These are phyloP conservation scores for Alentia gelatinosa DNA, from an alignment of 2,888 invertebrate species.

Conservation along the genomic window DNA sequence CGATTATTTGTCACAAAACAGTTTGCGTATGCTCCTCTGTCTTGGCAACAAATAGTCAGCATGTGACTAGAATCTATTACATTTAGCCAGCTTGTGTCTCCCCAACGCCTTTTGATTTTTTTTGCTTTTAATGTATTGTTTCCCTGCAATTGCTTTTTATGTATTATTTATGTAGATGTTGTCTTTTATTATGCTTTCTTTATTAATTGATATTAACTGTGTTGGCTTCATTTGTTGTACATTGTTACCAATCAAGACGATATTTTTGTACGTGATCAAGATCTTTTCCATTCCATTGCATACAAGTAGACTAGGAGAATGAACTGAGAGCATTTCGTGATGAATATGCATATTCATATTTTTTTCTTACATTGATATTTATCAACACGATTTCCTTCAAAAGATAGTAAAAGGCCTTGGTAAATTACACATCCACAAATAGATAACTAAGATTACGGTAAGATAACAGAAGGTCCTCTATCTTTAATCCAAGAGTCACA, in stretches of 20 bases:
- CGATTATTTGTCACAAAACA: too few relatives aligned
- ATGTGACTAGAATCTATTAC: not conserved
- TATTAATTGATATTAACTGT: not conserved
- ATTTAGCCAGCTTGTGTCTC: not conserved
- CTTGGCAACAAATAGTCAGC: too few relatives aligned
- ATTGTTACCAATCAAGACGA: not conserved
- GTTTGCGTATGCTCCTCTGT: too few relatives aligned
- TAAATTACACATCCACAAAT: too few relatives aligned
- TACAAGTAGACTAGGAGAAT: not conserved
- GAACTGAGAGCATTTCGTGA: not conserved
- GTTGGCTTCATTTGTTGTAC: not conserved
- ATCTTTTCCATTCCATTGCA: not conserved
- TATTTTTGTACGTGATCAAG: not conserved
- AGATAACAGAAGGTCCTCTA: too few relatives aligned
- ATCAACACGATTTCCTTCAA: not conserved
- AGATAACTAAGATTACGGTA: too few relatives aligned
- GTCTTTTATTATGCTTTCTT: not conserved
- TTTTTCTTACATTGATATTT: not conserved
- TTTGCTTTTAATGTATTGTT: constrained; percentile 12
- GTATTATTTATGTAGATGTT: constrained; percentile 10
- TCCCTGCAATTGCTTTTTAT: not conserved
- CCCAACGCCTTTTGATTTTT: not conserved
- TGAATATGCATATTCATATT: not conserved
- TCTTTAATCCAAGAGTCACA: not conserved
- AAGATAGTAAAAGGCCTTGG: too few relatives aligned